Evolutionary conservation across 2,888 invertebrate species (phyloP).

Genomic region (Latrodectus hesperus): DNA sequence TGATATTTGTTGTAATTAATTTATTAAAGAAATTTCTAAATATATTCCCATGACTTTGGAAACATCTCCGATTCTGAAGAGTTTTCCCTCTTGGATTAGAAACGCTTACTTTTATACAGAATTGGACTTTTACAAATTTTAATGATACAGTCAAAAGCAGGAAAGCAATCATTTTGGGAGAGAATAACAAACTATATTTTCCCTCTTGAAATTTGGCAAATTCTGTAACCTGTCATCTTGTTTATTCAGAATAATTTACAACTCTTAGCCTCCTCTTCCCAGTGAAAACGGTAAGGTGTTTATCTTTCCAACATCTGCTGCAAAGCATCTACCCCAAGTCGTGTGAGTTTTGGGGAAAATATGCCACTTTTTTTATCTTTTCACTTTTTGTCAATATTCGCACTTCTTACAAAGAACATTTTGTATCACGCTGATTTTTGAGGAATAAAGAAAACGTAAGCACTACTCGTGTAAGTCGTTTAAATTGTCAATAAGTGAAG

Average conservation of each 20-base stretch:
- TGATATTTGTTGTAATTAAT: no score
- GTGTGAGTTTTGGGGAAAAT: slow-evolving; percentile 34
- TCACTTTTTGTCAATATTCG: slow-evolving; percentile 8
- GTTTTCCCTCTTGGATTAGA: slow-evolving; percentile 18
- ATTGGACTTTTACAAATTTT: slow-evolving; percentile 63
- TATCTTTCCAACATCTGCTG: slow-evolving; percentile 67
- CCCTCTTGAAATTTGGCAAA: slow-evolving; percentile 43
- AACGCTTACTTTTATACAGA: slow-evolving; percentile 52
- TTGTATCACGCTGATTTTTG: slow-evolving; percentile 1
- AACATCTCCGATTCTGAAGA: slow-evolving; percentile 48
- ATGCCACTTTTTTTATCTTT: background rate
- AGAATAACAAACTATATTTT: slow-evolving; percentile 50
- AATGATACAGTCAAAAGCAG: slow-evolving; percentile 64
- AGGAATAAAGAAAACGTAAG: background rate
- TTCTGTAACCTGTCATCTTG: slow-evolving; percentile 64
- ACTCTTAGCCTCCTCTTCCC: slow-evolving; percentile 43
- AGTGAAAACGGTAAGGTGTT: slow-evolving; percentile 60
- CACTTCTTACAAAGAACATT: background rate
- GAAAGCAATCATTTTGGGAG: slow-evolving; percentile 48
- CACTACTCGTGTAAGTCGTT: background rate
- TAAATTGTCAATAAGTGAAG: no score
- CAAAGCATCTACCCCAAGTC: slow-evolving; percentile 43
- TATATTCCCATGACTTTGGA: background rate
- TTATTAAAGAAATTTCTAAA: no score
- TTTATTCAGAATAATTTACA: slow-evolving; percentile 67